A percentile compares a stretch with the other conserved stretches of the same genome.
Evolutionary conservation across 1,140 invertebrate genomes (phyloP).

Genomic region (Drosophila arizonae): DNA sequence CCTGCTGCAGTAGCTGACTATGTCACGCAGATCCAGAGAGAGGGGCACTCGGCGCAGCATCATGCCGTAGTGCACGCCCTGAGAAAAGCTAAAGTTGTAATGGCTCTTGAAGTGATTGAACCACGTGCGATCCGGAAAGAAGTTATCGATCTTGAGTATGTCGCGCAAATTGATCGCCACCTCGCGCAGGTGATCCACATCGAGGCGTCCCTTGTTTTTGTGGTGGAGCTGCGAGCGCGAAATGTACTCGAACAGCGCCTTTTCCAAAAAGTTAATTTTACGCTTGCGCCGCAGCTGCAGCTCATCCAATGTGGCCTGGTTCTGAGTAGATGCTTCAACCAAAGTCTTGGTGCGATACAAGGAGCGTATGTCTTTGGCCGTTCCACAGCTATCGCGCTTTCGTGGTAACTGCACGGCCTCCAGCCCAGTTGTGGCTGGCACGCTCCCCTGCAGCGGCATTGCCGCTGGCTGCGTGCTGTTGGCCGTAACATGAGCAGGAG

Average conservation of each 20-base stretch:
- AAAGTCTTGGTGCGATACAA: conserved; percentile 64
- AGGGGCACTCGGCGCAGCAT: conserved; percentile 48
- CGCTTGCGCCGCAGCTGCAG: conserved; percentile 57
- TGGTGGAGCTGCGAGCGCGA: conserved; percentile 65
- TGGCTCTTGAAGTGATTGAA: conserved; percentile 66
- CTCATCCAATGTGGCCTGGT: conserved; percentile 62
- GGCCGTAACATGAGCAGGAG: neutral
- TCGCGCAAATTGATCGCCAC: conserved; percentile 66
- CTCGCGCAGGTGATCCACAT: conserved; percentile 57
- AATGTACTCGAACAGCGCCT: conserved; percentile 69
- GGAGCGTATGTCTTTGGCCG: conserved; percentile 29
- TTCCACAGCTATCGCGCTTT: neutral
- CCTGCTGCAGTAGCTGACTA: conserved; percentile 69
- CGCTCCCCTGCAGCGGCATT: neutral
- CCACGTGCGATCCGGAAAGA: conserved; percentile 71
- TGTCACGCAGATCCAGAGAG: conserved; percentile 70
- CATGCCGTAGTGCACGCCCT: conserved; percentile 43
- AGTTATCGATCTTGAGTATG: conserved; percentile 74
- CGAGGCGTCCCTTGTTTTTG: conserved; percentile 53
- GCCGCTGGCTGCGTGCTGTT: neutral
- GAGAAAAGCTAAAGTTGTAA: conserved; percentile 64
- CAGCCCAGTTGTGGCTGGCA: neutral
- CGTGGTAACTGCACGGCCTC: conserved; percentile 3
- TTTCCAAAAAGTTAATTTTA: conserved; percentile 69
- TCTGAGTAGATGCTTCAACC: conserved; percentile 47